phyloP scores from a whole-genome alignment of 2,113 vertebrate genomes.

The Periophthalmus modestus region DNA sequence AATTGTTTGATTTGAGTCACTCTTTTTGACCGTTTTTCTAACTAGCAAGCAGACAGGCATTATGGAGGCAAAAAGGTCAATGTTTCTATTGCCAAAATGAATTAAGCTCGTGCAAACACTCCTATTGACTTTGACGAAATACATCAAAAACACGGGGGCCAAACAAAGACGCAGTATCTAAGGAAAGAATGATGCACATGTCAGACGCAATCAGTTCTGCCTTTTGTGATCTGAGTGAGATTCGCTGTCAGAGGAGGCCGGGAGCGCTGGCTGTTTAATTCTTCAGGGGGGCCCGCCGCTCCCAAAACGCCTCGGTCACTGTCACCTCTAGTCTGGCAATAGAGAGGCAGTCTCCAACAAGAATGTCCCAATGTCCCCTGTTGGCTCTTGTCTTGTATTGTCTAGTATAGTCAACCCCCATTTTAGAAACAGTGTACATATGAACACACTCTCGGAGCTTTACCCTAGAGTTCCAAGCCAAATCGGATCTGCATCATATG shows the following conservation, averaged over 20 bases:
- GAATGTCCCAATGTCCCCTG: slow-evolving; percentile 31
- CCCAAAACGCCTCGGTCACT: slow-evolving; percentile 55
- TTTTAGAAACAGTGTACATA: slow-evolving; percentile 35
- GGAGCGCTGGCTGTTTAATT: slow-evolving; percentile 66
- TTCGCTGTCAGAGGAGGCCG: slow-evolving; percentile 66
- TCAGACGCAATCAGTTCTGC: slow-evolving; percentile 71
- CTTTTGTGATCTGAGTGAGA: slow-evolving; percentile 72
- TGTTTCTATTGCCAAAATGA: slow-evolving; percentile 38
- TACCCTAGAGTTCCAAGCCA: slow-evolving; percentile 58
- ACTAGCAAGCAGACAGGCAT: slow-evolving; percentile 42
- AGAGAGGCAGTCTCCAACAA: slow-evolving; percentile 49
- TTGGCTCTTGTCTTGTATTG: slow-evolving; percentile 34
- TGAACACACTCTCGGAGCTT: slow-evolving; percentile 47
- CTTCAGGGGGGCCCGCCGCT: slow-evolving; percentile 62
- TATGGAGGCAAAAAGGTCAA: slow-evolving; percentile 61
- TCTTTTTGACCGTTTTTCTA: slow-evolving; percentile 34
- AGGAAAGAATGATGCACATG: slow-evolving; percentile 65
- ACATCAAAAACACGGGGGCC: slow-evolving; percentile 56
- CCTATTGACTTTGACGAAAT: slow-evolving; percentile 18
- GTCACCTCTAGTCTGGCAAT: slow-evolving; percentile 61
- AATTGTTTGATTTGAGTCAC: slow-evolving; percentile 57
- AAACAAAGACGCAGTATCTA: slow-evolving; percentile 68
- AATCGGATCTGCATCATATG: slow-evolving; percentile 56
- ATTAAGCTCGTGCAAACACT: slow-evolving; percentile 13
- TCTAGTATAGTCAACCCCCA: slow-evolving; percentile 20